Base-by-base conservation (phyloP, 2,113 vertebrate genomes). In the Ctenodactylus gundi region DNA sequence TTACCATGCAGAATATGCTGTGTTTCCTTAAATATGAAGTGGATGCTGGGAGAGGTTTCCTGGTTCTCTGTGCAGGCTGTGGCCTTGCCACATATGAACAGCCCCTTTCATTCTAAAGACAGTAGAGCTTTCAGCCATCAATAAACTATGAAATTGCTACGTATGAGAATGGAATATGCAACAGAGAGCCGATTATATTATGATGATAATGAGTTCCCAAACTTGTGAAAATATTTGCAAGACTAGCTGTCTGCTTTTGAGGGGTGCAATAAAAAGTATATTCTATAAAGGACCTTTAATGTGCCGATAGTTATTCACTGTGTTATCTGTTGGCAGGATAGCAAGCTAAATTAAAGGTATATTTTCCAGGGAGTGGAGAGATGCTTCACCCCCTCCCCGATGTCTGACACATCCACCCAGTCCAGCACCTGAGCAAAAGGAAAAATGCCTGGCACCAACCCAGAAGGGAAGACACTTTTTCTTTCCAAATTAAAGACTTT, bases 11-110 rank as follows among this genome's bases (percentile, higher is more conserved):
- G 39, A 96, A 88, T 78, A 88, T 49, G 93, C 51, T 51, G 44
- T 62, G n/a, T 90, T 95, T 92, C 49, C 73, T 89, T 84, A 83
- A 88, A 85, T 75, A 88, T 77, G 70, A 87, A 94, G 34, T 84
- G 25, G 53, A 27, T 23, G 41, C 31, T 88, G 21, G 49, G 23
- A 31, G 44, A 75, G 60, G 68, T 83, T 87, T 88, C 46, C 82
- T 88, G 68, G 21, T 80, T 94, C 51, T 86, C 88, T 78, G 21
- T 68, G 44, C 13, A 85, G 90, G 67, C 25, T 70, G 6, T 41
- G 62, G 39, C 53, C 76, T 83, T 44, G 60, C 51, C 49, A 49
- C 10, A 70, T 95, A 80, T 89, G 27, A 80, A 39, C 36, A 84
- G 31, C 41, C 41, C 81, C 36, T 94, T 94, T 67, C 9, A 51